A percentile compares a stretch with the other conserved stretches of the same genome.
Evolutionary conservation across 1,140 invertebrate genomes (phyloP).

Genomic region (Heliconius hewitsoni): DNA sequence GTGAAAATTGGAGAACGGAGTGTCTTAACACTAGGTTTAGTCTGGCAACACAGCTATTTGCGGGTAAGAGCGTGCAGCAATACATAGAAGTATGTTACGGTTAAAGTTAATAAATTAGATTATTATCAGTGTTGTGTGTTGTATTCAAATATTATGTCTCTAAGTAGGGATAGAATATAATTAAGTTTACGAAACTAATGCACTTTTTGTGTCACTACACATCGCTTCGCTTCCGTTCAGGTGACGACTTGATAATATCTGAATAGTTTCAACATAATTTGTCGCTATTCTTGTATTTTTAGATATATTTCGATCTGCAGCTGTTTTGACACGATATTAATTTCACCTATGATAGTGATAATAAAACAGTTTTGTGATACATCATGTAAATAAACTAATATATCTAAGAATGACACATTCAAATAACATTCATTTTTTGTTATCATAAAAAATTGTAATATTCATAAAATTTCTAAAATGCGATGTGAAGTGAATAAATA

Average conservation of each 20-base stretch:
- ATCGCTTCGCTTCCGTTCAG: conserved; percentile 68
- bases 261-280: conserved; percentile 52
- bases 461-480: too few species aligned
- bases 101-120: conserved; percentile 19
- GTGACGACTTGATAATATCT: conserved; percentile 70
- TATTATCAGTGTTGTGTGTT: conserved; percentile 37
- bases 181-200: conserved; percentile 70
- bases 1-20: too few species aligned
- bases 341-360: neutral
- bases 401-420: too few species aligned
- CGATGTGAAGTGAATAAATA: too few species aligned
- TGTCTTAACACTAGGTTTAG: too few species aligned
- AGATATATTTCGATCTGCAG: neutral
- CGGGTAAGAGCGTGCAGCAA: too few species aligned
- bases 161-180: conserved; percentile 52
- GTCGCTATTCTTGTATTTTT: conserved; percentile 46
- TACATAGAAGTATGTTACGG: neutral
- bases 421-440: too few species aligned
- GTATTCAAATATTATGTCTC: conserved; percentile 45
- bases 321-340: conserved; percentile 7
- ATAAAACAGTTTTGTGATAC: neutral
- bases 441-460: too few species aligned
- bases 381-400: neutral
- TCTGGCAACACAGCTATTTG: too few species aligned
- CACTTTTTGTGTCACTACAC: conserved; percentile 67